Evolutionary conservation across 2,797 vertebrate species (phyloP), one percentile per base, ranked within the genome.

Genomic region (Lateolabrax maculatus): DNA sequence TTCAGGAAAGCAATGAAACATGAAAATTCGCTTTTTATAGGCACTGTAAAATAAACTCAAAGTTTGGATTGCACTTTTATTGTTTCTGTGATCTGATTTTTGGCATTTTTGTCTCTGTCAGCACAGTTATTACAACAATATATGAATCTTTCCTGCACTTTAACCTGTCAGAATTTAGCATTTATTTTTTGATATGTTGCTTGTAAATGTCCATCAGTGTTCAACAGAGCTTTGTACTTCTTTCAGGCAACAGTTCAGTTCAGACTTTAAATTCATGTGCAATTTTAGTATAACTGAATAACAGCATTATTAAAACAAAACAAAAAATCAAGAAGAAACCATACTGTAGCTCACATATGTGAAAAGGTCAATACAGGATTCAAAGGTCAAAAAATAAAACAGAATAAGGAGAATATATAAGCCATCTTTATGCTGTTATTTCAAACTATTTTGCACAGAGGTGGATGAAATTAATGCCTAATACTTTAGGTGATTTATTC

Each of bases 401-500:
- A 37, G 15, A 23, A 41, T 0, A 43, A 56, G 11, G 57, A 31
- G 16, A 52, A 37, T n/a, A 69, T 34, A 58, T 60, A 2, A 39
- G 15, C 9, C 23, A 43, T 23, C 18, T 49, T 69, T 62, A 25
- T 29, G 36, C 19, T n/a, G n/a, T 65, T 49, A n/a, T 46, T 79
- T 64, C n/a, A 18, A 37, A 31, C 31, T n/a, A 53, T 48, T 79
- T 53, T 76, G 65, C 34, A 51, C 36, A 1, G 21, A 76, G 41
- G 56, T 79, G 53, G 67, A 75, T 81, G 57, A 84, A 85, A 80
- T 84, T 57, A 85, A 87, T 75, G 75, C 53, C 65, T 81, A 81
- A 84, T 80, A 79, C 73, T 87, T 65, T 44, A 70, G 68, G 75
- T 86, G 88, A 92, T 86, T 88, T 87, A 77, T 84, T 89, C 83